A percentile compares a stretch with the other conserved stretches of the same genome.
phyloP scores from a whole-genome alignment of 2,797 vertebrate species.

The Alca torda region DNA sequence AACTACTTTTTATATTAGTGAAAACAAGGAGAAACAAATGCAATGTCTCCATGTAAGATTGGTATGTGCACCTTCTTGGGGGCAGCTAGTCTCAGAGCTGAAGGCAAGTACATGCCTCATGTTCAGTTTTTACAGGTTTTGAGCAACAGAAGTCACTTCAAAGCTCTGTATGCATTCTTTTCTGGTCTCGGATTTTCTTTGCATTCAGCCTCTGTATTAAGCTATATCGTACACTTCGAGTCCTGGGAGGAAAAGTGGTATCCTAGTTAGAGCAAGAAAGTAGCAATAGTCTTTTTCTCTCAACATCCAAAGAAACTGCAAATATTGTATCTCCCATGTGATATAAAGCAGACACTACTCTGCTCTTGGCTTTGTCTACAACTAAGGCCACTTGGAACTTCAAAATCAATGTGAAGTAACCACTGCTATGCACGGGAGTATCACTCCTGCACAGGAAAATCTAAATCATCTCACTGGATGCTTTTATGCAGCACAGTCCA shows the following conservation, averaged over 20 bases:
- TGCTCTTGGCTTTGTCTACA: not conserved
- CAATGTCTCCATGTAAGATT: accelerated
- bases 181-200: not conserved
- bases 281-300: not conserved
- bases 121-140: not conserved
- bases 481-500: not conserved
- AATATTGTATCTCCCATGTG: not conserved
- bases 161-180: not conserved
- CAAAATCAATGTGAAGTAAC: not conserved
- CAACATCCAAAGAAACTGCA: not conserved
- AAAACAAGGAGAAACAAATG: not conserved
- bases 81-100: not conserved
- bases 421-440: accelerated
- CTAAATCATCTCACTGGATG: not conserved
- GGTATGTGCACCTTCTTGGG: not conserved
- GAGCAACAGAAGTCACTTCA: not conserved
- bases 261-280: not conserved
- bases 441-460: not conserved
- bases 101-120: not conserved
- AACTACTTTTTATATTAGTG: not conserved
- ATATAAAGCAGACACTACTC: not conserved
- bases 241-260: not conserved
- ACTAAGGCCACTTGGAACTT: not conserved
- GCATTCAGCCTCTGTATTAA: not conserved
- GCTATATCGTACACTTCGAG: not conserved